Evolutionary conservation across 2,797 vertebrate species (phyloP).

Genomic region (Semaprochilodus insignis): DNA sequence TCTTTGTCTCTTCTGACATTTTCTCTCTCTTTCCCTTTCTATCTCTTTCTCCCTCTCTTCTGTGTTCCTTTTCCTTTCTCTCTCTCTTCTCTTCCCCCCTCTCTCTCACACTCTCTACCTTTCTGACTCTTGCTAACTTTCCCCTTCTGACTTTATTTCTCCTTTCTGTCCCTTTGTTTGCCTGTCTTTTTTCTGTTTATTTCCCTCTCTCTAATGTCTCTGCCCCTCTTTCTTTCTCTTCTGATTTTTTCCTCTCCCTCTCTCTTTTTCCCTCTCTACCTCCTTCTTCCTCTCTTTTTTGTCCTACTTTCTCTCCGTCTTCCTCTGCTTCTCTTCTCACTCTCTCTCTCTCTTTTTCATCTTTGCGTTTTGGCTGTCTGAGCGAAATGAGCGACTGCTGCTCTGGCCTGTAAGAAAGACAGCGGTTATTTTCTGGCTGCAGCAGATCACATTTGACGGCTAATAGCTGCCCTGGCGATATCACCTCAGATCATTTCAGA

Average conservation of each 20-base stretch:
- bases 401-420: neutral
- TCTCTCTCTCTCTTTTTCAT: neutral
- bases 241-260: neutral
- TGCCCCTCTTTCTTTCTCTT: neutral
- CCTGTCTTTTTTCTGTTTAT: neutral
- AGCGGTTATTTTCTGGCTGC: neutral
- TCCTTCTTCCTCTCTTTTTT: neutral
- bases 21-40: too few species aligned
- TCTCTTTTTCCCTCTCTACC: neutral
- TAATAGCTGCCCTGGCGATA: neutral
- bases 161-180: neutral
- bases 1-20: too few species aligned
- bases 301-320: neutral
- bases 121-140: neutral
- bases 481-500: neutral
- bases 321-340: neutral
- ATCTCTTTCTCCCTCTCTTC: neutral
- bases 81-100: too few species aligned
- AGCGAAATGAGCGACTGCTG: conserved; percentile 6
- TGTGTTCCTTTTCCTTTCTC: too few species aligned
- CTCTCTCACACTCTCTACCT: too few species aligned
- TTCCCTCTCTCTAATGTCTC: neutral
- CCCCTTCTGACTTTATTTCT: neutral
- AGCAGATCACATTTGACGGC: neutral
- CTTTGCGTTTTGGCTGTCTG: neutral